Evolutionary conservation across 1,140 invertebrate genomes (phyloP).

Genomic region (Drosophila grimshawi): DNA sequence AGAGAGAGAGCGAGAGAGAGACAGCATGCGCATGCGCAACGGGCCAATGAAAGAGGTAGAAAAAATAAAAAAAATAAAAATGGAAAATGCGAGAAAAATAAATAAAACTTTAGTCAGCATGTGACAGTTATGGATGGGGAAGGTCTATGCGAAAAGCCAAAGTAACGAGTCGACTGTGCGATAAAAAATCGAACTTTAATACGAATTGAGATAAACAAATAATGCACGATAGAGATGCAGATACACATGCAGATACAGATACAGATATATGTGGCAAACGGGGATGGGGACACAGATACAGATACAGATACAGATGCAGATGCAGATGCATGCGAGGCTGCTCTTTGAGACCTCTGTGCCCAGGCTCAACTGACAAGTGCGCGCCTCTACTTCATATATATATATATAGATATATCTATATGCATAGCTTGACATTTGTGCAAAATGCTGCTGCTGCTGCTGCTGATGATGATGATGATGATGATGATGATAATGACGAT

Average conservation of each 20-base stretch:
- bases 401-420: slow-evolving; percentile 2
- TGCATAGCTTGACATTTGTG: slow-evolving; percentile 63
- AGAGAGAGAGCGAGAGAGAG: background rate
- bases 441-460: no score
- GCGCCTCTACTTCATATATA: slow-evolving; percentile 16
- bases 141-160: slow-evolving; percentile 46
- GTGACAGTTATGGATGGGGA: slow-evolving; percentile 78
- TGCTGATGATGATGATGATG: slow-evolving; percentile 24
- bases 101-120: slow-evolving; percentile 68
- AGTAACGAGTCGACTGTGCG: slow-evolving; percentile 67
- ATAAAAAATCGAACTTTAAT: slow-evolving; percentile 82
- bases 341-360: slow-evolving; percentile 60
- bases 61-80: background rate
- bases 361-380: slow-evolving; percentile 79
- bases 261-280: background rate
- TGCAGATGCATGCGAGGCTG: background rate
- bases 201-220: slow-evolving; percentile 74
- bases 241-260: background rate
- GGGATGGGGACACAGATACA: background rate
- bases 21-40: slow-evolving; percentile 39
- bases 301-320: background rate
- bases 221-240: slow-evolving; percentile 50
- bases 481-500: slow-evolving; percentile 39
- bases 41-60: slow-evolving; percentile 44
- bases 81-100: slow-evolving; percentile 49